Evolutionary conservation across 2,113 vertebrate genomes (phyloP).

Genomic region (Microcebus lehilahytsara): DNA sequence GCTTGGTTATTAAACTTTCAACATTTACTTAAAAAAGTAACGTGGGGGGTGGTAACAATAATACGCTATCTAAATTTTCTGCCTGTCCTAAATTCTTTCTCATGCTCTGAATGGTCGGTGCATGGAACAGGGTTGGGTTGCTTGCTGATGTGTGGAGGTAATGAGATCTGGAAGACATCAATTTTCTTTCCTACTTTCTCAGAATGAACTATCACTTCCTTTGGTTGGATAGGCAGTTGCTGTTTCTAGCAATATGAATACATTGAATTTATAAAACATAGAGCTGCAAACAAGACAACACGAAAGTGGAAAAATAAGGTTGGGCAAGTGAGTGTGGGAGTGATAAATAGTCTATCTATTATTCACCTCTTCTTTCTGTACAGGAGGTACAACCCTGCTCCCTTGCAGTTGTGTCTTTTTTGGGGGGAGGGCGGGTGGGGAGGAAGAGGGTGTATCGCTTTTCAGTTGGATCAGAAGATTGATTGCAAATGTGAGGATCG

Average conservation of each 20-base stretch:
- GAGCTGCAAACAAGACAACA: background rate
- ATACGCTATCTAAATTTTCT: background rate
- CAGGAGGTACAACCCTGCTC: background rate
- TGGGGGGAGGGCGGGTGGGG: background rate
- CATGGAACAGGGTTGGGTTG: background rate
- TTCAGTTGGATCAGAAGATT: background rate
- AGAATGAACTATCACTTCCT: background rate
- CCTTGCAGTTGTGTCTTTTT: background rate
- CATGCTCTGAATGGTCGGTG: background rate
- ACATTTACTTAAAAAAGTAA: background rate
- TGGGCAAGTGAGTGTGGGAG: background rate
- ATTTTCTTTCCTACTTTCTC: background rate
- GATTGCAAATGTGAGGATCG: background rate
- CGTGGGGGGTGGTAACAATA: background rate
- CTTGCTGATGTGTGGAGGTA: background rate
- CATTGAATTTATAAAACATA: background rate
- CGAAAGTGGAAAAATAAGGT: background rate
- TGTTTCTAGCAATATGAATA: background rate
- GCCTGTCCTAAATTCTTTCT: background rate
- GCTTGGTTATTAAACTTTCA: slow-evolving; percentile 10
- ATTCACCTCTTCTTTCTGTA: background rate
- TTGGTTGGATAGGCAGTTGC: background rate
- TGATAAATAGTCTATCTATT: background rate
- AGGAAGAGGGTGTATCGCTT: background rate
- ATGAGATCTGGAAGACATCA: background rate